Base-by-base conservation (phyloP, 2,888 invertebrate species). In the Caenorhabditis sp. region DNA sequence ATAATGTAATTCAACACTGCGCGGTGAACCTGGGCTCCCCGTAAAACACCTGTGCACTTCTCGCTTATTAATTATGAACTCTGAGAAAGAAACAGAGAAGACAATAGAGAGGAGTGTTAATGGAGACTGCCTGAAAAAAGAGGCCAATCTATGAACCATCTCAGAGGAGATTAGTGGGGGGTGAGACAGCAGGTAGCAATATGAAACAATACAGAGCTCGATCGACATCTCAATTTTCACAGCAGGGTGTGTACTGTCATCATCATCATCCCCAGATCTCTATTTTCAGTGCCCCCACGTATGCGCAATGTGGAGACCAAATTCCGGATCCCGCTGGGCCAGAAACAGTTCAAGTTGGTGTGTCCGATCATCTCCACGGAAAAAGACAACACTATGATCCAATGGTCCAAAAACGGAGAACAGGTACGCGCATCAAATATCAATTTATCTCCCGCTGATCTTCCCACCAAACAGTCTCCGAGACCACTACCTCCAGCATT, bases 381-480 rank as follows among this genome's bases (percentile, higher is more conserved):
- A 7, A 87, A 87, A 59, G 89, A 89, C 51, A 87, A 82, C 64
- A 82, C 89, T 16, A 91, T 91, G 85, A 85, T 91, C 44, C 86
- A 88, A 77, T 91, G 91, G 91, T 87, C 83, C 63, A 90, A 90
- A 69, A 90, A 91, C 73, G 90, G 89, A 16, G 90, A 90, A 66
- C 85, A 88, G 86, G 88, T 88, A 59, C 44, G 63, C 61, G 24
- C 61, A 41, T 63, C 44, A 63, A 63, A 63, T 44, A 63, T 44
- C 51, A 38, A 35, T 54, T 54, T 68, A 35, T 68, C 54, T 54
- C 38, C 51, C 38, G 16, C 49, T 66, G 66, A 49, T 51, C 31
- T 38, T 26, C 51, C 49, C 22, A 49, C 38, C 68, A 51, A 31
- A 14, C 10, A 16, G 31, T 38, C 31, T 31, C 35, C 31, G 31